A percentile compares a stretch with the other conserved stretches of the same genome.
Conservation (phyloP, 2,113 vertebrate genomes). For the Aspiorhynchus laticeps region DNA sequence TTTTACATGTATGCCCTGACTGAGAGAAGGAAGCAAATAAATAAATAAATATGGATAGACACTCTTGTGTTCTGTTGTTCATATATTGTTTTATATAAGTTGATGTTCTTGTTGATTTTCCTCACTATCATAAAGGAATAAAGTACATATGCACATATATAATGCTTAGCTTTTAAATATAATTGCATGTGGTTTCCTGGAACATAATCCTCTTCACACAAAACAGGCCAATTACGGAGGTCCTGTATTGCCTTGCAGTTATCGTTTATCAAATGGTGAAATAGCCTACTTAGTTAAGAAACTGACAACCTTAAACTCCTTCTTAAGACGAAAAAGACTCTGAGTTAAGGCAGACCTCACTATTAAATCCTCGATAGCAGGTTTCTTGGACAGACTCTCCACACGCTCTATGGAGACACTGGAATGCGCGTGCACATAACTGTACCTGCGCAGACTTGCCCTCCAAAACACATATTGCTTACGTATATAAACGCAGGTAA, state of each 20-base stretch:
- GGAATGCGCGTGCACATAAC: conserved; percentile 71
- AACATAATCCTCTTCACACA: background rate
- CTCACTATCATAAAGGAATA: background rate
- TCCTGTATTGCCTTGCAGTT: background rate
- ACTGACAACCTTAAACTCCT: background rate
- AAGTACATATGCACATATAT: background rate
- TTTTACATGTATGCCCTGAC: background rate
- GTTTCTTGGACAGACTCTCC: conserved; percentile 7
- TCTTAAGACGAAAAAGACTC: background rate
- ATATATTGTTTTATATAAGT: background rate
- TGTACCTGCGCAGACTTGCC: conserved; percentile 76
- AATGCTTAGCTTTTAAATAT: background rate
- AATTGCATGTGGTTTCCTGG: too few species aligned
- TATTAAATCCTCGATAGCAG: background rate
- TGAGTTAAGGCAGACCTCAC: background rate
- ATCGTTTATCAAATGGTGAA: background rate
- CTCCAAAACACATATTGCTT: conserved; percentile 14
- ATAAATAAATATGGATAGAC: background rate
- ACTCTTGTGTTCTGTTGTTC: background rate
- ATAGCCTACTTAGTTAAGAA: background rate
- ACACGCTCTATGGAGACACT: conserved; percentile 50
- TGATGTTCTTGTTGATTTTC: background rate
- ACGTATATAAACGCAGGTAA: background rate
- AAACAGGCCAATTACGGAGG: background rate
- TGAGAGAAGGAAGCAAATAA: background rate